These are phyloP conservation scores for Atherinosoma microstoma DNA, from an alignment of 2,797 vertebrate species.

Conservation along the genomic window DNA sequence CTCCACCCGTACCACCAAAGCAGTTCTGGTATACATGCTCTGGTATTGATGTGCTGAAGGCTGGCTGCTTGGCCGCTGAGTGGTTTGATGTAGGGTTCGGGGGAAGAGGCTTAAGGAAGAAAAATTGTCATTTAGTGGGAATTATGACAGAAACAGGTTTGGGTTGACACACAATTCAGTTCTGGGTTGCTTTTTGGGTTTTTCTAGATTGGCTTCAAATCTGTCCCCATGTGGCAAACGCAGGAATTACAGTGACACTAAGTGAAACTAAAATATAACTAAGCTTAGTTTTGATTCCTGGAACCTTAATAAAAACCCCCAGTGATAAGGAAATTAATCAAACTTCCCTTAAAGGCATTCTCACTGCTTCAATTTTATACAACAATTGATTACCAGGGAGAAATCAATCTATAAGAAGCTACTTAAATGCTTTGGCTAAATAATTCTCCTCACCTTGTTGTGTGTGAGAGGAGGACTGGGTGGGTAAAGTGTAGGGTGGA, in stretches of 20 bases:
- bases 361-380: not conserved
- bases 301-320: constrained; percentile 62
- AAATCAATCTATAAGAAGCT: not conserved
- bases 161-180: not conserved
- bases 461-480: constrained; percentile 93
- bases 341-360: constrained; percentile 30
- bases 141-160: constrained; percentile 13
- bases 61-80: constrained; percentile 91
- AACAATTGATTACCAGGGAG: not conserved
- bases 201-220: constrained; percentile 6
- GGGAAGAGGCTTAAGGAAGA: constrained; percentile 86
- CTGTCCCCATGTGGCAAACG: constrained; percentile 61
- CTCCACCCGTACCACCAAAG: constrained; percentile 89
- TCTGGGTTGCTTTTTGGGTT: not conserved
- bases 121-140: constrained; percentile 10
- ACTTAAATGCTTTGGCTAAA: not conserved
- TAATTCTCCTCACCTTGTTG: constrained; percentile 90
- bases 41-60: constrained; percentile 92
- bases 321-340: constrained; percentile 44
- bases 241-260: constrained; percentile 24
- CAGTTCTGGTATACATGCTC: constrained; percentile 97
- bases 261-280: constrained; percentile 47
- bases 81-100: constrained; percentile 91
- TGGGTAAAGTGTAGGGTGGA: constrained; percentile 94
- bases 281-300: constrained; percentile 54